Base-by-base conservation (phyloP, 2,113 vertebrate species). In the Leptobrachium leishanense region DNA sequence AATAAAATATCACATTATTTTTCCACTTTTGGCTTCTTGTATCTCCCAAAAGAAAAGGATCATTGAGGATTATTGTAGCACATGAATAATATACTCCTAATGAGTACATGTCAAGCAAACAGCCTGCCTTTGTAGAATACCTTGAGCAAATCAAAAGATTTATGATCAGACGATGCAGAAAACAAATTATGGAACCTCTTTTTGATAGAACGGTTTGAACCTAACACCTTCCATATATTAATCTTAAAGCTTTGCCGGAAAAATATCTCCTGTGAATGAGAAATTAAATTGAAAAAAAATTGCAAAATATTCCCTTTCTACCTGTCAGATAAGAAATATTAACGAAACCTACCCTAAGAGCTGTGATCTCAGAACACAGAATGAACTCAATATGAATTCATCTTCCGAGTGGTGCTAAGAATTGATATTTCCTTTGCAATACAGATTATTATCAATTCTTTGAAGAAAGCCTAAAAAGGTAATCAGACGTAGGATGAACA, bases 141-240 rank as follows among this genome's bases (percentile, higher is more conserved):
- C 68, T 68, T 68, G 75, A 53, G 53, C 54, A 68, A 57, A 69
- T 69, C 40, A 59, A 69, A 43, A 76, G 75, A 76, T 76, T 76
- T 76, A 76, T 76, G 54, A 53, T 31, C n/a, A 12, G 40, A 6
- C 40, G 57, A 40, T 76, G 20, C 10, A 63, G 74, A 55, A 50
- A 76, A 76, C 44, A 76, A 76, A 76, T 76, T 39, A 67, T 39
- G 11, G 66, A 7, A n/a, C 44, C 67, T 55, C n/a, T 15, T 31
- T 43, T 69, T 69, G 55, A 57, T 68, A 69, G 66, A 68, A 68
- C 68, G 53, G 53, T 57, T 76, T 59, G 41, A 57, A 54, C 55
- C 53, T 76, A 41, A 76, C 64, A 68, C 64, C 50, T 68, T 43
- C 64, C 55, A 59, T 66, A 43, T 75, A 64, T 65, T 75, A 65